Evolutionary conservation across 1,140 invertebrate genomes (phyloP).

Genomic region (Papilio xuthus): DNA sequence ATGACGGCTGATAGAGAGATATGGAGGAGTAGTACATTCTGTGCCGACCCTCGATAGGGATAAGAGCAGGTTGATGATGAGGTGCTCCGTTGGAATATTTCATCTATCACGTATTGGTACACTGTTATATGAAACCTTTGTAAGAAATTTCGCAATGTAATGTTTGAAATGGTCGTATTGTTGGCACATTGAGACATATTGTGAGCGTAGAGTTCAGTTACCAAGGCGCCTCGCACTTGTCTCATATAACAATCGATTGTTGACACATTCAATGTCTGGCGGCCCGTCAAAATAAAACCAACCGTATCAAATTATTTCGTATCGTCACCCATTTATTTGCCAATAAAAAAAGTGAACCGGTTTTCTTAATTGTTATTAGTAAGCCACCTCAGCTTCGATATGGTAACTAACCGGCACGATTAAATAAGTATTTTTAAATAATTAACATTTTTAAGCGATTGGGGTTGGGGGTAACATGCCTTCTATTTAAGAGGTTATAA

Average conservation of each 20-base stretch:
- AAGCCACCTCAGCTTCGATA: not conserved
- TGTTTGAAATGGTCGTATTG: constrained; percentile 27
- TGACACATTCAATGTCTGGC: constrained; percentile 42
- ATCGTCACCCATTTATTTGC: constrained; percentile 15
- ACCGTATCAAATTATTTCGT: constrained; percentile 42
- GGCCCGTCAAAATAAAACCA: constrained; percentile 33
- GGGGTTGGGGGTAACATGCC: not conserved
- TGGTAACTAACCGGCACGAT: not conserved
- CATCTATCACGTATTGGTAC: constrained; percentile 5
- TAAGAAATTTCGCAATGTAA: constrained; percentile 21
- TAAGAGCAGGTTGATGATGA: too few relatives aligned
- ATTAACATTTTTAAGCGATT: not conserved
- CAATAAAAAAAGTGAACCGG: constrained; percentile 34
- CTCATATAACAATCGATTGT: constrained; percentile 48
- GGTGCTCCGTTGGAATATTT: not conserved
- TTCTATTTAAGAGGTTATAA: too few relatives aligned
- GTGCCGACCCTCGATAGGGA: too few relatives aligned
- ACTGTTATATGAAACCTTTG: not conserved
- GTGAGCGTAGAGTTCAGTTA: constrained; percentile 24
- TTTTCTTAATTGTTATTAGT: constrained; percentile 31
- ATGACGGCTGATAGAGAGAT: too few relatives aligned
- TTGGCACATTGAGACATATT: constrained; percentile 31
- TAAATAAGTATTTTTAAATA: not conserved
- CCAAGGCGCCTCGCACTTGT: constrained; percentile 39
- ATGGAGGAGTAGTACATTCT: too few relatives aligned